Conservation (phyloP, 2,888 invertebrate species). For the Tetheella fluctuosa region DNA sequence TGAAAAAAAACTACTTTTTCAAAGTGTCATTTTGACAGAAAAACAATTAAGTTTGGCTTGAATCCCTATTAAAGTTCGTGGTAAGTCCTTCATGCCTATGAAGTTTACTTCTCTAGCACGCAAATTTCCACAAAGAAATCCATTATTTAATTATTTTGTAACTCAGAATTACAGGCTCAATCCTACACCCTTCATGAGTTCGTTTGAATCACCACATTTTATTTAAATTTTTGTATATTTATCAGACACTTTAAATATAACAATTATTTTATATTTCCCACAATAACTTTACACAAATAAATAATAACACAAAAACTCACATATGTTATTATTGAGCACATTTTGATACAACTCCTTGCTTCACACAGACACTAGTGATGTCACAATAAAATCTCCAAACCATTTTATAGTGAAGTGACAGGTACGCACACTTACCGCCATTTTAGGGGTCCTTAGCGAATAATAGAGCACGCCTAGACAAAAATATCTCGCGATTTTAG, state of each 20-base stretch:
- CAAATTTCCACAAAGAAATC: no score
- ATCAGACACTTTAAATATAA: neutral
- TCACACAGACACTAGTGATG: conserved; percentile 63
- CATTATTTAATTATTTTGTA: no score
- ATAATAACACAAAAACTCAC: conserved; percentile 59
- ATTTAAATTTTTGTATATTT: neutral
- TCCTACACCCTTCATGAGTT: no score
- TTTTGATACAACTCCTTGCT: conserved; percentile 57
- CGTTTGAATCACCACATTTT: neutral
- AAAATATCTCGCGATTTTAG: neutral
- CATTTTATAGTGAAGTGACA: conserved; percentile 73
- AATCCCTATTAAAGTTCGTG: no score
- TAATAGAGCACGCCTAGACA: neutral
- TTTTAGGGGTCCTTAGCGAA: conserved; percentile 37
- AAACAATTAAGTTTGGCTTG: no score
- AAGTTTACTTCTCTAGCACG: no score
- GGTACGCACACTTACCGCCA: conserved; percentile 31
- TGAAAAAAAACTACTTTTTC: no score
- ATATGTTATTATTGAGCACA: conserved; percentile 68
- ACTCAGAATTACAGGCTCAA: no score
- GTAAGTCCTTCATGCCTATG: no score
- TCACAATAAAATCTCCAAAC: conserved; percentile 54
- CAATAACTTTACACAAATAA: conserved; percentile 15
- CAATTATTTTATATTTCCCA: neutral
- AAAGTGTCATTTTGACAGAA: no score